Conservation (phyloP, 2,797 vertebrate species). For the Coregonus sp. region DNA sequence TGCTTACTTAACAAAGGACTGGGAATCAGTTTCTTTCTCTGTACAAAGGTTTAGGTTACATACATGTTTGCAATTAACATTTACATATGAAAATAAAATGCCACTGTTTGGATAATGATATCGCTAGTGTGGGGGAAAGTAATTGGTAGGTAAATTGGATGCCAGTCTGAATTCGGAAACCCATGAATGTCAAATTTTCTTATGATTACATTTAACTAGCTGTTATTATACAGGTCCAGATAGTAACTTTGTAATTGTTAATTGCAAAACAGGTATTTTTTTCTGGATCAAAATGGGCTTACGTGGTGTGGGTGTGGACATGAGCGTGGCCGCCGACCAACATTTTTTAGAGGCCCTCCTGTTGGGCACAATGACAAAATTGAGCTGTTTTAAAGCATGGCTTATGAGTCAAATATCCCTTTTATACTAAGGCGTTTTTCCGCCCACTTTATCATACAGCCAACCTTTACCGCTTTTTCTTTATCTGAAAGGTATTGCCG, state of each 20-base stretch:
- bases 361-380: no score
- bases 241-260: background rate
- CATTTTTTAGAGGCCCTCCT: no score
- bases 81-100: background rate
- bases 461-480: no score
- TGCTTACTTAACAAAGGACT: conserved; percentile 9
- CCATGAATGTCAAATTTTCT: background rate
- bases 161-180: background rate
- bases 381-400: no score
- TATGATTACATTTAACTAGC: background rate
- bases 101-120: background rate
- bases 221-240: background rate
- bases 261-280: no score
- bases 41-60: background rate
- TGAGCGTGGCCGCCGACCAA: no score
- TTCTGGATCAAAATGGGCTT: no score
- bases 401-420: no score
- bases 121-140: background rate
- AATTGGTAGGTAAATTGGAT: background rate
- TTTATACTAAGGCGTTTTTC: no score
- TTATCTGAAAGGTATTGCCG: no score
- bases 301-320: no score
- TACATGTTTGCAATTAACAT: background rate
- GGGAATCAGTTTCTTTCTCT: background rate
- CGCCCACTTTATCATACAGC: no score